Evolutionary conservation across 2,888 invertebrate genomes (phyloP).

Genomic region (Cremastobaeus sp.): DNA sequence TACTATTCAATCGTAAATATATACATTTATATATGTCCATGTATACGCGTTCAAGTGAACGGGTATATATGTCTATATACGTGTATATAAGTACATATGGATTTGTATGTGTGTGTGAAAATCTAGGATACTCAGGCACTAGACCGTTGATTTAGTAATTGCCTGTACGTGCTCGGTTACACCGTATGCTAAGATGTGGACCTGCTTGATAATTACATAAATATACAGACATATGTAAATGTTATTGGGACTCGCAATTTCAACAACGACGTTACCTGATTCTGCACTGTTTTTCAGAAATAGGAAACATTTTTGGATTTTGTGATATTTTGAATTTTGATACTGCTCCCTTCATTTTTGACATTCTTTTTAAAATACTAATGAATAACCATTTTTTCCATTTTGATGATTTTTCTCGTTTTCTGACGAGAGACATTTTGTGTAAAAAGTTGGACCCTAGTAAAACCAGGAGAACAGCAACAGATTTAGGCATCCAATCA

Average conservation of each 20-base stretch:
- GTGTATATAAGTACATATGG: conserved; percentile 6
- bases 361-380: no score
- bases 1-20: conserved; percentile 39
- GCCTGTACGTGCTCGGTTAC: conserved; percentile 56
- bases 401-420: no score
- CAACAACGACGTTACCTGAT: conserved; percentile 31
- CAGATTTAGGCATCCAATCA: no score
- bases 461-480: no score
- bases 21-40: conserved; percentile 61
- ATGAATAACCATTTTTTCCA: conserved; percentile 7
- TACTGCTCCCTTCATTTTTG: no score
- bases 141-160: conserved; percentile 68
- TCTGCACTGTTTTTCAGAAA: conserved; percentile 29
- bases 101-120: conserved; percentile 65
- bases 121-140: conserved; percentile 70
- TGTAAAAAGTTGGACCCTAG: no score
- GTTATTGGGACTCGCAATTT: conserved; percentile 17
- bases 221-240: conserved; percentile 48
- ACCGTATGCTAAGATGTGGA: conserved; percentile 56
- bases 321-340: conserved; percentile 30
- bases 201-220: conserved; percentile 54
- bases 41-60: no score
- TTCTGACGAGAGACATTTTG: no score
- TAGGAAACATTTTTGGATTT: not conserved
- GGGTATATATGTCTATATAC: conserved; percentile 8